A percentile compares a stretch with the other conserved stretches of the same genome.
Conservation (phyloP, 2,113 vertebrate genomes). For the Platysternon megacephalum region DNA sequence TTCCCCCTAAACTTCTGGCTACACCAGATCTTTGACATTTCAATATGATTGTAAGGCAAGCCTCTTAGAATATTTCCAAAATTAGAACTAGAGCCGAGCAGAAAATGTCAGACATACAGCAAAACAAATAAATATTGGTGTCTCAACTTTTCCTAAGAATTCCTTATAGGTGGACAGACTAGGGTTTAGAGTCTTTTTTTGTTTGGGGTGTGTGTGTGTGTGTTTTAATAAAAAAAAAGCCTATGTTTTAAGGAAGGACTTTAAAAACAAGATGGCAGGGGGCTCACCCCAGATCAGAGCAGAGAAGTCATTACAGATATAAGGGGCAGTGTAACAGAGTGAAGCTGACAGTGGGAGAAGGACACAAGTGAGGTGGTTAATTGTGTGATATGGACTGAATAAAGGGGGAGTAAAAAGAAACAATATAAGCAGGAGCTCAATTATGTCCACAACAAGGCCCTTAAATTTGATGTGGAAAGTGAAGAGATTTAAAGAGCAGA, state of each 20-base stretch:
- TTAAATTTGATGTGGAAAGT: not conserved
- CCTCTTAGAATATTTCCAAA: slow-evolving; percentile 1
- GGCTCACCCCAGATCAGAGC: not conserved
- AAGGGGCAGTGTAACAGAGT: not conserved
- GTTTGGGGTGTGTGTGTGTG: too few relatives aligned
- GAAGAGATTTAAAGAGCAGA: not conserved
- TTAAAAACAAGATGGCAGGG: not conserved
- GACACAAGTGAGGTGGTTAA: not conserved
- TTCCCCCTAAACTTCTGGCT: not conserved
- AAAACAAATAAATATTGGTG: not conserved
- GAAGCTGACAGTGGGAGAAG: not conserved
- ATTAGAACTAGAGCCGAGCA: not conserved
- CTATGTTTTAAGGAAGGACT: not conserved
- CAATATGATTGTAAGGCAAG: slow-evolving; percentile 12
- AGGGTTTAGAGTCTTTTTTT: too few relatives aligned
- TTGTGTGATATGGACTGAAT: not conserved
- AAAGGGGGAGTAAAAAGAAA: not conserved
- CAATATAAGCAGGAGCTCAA: not conserved
- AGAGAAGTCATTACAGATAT: not conserved
- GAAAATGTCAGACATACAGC: not conserved
- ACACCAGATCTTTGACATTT: not conserved
- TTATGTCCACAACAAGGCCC: not conserved
- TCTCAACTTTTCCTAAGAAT: not conserved
- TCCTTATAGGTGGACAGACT: too few relatives aligned
- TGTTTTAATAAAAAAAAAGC: too few relatives aligned